Percentiles rank a stretch among this genome's conserved stretches.
phyloP scores from a whole-genome alignment of 2,888 invertebrate genomes.

The Euzophera pinguis region DNA sequence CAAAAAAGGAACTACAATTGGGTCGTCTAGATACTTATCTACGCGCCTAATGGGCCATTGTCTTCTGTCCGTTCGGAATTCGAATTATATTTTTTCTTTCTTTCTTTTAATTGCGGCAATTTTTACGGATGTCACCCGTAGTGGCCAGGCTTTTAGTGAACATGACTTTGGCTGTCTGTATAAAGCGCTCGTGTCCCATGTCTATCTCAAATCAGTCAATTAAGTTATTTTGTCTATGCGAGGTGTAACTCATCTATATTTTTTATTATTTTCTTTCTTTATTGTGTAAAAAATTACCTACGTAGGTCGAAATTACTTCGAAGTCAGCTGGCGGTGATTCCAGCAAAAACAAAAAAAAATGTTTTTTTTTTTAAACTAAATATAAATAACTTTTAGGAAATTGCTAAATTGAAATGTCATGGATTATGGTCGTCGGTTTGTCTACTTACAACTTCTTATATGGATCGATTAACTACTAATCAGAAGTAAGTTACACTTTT shows the following conservation, averaged over 20 bases:
- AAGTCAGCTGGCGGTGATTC: no score
- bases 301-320: no score
- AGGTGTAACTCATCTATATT: not conserved
- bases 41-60: slow-evolving; percentile 73
- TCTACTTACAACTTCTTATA: not conserved
- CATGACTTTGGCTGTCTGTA: slow-evolving; percentile 28
- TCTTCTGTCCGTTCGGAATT: slow-evolving; percentile 48
- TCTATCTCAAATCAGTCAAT: slow-evolving; percentile 2
- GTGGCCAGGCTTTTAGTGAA: slow-evolving; percentile 35
- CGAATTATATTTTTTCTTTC: slow-evolving; percentile 50
- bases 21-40: slow-evolving; percentile 68
- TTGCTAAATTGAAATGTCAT: no score
- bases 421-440: no score
- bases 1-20: slow-evolving; percentile 54
- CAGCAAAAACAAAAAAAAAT: no score
- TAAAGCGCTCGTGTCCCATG: slow-evolving; percentile 6
- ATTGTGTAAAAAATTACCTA: no score
- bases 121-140: slow-evolving; percentile 65
- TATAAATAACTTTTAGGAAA: no score
- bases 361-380: no score
- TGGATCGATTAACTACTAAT: no score
- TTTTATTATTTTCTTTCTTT: no score
- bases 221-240: not conserved
- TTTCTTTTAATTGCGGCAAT: slow-evolving; percentile 70
- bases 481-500: no score